Evolutionary conservation across 2,113 vertebrate species (phyloP).

Genomic region (western clawed frog (Xenopus tropicalis)): DNA sequence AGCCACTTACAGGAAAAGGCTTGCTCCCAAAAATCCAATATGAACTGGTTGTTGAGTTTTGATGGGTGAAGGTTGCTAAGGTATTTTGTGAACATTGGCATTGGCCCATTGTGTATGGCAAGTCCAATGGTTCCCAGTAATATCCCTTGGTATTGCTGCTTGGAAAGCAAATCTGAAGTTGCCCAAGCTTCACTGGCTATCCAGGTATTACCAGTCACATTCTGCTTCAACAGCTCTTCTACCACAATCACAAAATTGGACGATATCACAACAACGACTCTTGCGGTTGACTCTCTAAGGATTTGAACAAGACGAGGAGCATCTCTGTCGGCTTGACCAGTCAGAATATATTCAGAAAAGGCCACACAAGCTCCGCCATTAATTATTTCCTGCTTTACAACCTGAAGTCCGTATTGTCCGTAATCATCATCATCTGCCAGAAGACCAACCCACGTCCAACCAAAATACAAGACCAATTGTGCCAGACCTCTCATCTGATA

Average conservation of each 20-base stretch:
- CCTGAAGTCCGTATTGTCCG: slow-evolving; percentile 7
- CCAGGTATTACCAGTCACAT: slow-evolving; percentile 15
- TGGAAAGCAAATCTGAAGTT: neutral
- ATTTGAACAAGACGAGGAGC: neutral
- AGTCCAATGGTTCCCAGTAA: slow-evolving; percentile 1
- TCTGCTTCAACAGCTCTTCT: slow-evolving; percentile 6
- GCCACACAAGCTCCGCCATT: slow-evolving; percentile 39
- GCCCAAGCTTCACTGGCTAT: slow-evolving; percentile 14
- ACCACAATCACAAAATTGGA: neutral
- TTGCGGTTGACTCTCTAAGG: slow-evolving; percentile 12
- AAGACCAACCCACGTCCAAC: slow-evolving; percentile 45
- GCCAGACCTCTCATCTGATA: slow-evolving; percentile 32
- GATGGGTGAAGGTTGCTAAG: neutral
- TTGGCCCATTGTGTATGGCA: neutral
- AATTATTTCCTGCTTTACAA: slow-evolving; percentile 16
- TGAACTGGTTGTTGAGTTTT: neutral
- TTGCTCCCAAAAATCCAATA: neutral
- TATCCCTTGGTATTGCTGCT: neutral
- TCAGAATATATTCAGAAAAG: slow-evolving; percentile 25
- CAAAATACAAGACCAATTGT: slow-evolving; percentile 30
- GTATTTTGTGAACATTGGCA: neutral
- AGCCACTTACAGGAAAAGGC: neutral
- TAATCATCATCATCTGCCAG: slow-evolving; percentile 27
- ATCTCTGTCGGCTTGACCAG: neutral
- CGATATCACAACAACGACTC: slow-evolving; percentile 14